Percentiles rank a stretch among this genome's conserved stretches.
Conservation (phyloP, 2,797 vertebrate species). For the Dendrocincla tyrannina region DNA sequence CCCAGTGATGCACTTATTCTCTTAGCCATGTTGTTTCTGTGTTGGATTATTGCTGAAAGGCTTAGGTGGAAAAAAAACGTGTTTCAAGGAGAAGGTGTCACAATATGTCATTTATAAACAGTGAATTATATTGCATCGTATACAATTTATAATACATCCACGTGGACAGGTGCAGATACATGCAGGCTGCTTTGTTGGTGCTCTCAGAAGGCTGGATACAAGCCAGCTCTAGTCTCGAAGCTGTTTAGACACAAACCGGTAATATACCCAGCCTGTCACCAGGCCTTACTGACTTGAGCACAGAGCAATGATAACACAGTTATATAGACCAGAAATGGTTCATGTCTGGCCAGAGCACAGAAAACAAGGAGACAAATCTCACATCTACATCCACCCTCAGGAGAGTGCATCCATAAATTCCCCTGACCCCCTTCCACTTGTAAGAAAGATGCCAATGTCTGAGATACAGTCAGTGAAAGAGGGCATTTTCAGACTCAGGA, state of each 20-base stretch:
- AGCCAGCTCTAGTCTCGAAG: conserved; percentile 39
- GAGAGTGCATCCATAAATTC: not conserved
- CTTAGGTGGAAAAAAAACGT: not conserved
- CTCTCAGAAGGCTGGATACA: conserved; percentile 42
- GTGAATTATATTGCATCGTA: not conserved
- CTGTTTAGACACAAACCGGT: conserved; percentile 65
- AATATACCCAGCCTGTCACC: conserved; percentile 58
- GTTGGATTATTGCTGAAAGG: conserved; percentile 1
- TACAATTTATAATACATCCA: not conserved
- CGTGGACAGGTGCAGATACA: conserved; percentile 57
- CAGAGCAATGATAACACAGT: not conserved
- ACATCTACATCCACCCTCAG: not conserved
- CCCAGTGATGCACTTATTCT: not conserved
- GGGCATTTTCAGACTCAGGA: not conserved
- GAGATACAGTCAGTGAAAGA: not conserved
- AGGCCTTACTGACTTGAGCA: conserved; percentile 35
- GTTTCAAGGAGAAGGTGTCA: conserved; percentile 28
- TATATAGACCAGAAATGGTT: conserved; percentile 6
- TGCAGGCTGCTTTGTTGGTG: conserved; percentile 19
- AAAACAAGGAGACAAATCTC: not conserved
- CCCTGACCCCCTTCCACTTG: fast-evolving
- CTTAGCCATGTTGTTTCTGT: not conserved
- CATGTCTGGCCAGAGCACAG: not conserved
- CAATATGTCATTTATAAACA: conserved; percentile 38
- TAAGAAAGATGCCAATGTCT: not conserved